Percentiles rank a stretch among this genome's conserved stretches.
Conservation (phyloP, 2,888 invertebrate genomes). For the Argyra leucocephala region DNA sequence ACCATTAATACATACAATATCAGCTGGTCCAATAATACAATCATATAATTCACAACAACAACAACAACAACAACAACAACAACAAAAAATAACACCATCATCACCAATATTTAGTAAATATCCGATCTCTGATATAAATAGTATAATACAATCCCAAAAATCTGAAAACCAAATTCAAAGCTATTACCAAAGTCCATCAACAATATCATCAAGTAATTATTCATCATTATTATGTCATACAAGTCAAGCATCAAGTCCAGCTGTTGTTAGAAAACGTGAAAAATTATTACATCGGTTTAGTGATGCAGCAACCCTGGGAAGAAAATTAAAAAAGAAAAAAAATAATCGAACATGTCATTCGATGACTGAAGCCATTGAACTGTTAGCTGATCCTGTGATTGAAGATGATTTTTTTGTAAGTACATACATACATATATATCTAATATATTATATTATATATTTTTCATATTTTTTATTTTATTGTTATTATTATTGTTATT, state of each 20-base stretch:
- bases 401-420: constrained; percentile 44
- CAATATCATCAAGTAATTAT: constrained; percentile 28
- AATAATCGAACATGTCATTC: constrained; percentile 42
- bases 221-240: constrained; percentile 37
- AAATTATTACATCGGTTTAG: constrained; percentile 42
- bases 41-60: background rate
- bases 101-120: constrained; percentile 37
- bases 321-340: constrained; percentile 41
- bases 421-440: constrained; percentile 22
- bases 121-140: constrained; percentile 40
- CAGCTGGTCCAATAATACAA: constrained; percentile 17
- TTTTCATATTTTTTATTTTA: too few species aligned
- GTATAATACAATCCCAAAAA: constrained; percentile 26
- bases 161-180: constrained; percentile 28
- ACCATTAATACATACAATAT: constrained; percentile 31
- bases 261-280: constrained; percentile 39
- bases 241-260: constrained; percentile 33
- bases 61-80: background rate
- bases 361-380: constrained; percentile 43
- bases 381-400: constrained; percentile 44
- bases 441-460: background rate
- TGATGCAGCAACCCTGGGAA: constrained; percentile 43
- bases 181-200: constrained; percentile 34
- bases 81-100: constrained; percentile 21
- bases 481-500: too few species aligned